These are phyloP conservation scores for Frankliniella intonsa DNA, from an alignment of 2,888 invertebrate species.

Conservation along the genomic window DNA sequence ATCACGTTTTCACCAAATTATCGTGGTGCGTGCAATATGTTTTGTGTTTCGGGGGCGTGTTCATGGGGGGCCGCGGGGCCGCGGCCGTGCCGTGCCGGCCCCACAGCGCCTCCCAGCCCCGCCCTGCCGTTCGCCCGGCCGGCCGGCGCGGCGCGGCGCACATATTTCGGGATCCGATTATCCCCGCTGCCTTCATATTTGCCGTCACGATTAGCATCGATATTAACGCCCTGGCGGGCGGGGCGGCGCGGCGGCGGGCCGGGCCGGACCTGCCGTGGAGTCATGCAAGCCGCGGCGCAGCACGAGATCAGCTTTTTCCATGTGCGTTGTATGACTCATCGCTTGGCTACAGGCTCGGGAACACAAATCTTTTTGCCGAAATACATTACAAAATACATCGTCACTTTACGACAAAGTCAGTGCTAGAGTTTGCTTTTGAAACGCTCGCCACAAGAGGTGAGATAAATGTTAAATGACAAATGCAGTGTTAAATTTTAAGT, in stretches of 20 bases:
- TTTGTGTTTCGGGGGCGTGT: neutral
- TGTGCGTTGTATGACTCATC: neutral
- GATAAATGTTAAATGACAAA: no score
- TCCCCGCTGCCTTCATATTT: neutral
- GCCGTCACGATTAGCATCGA: conserved; percentile 14
- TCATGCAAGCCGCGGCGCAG: neutral
- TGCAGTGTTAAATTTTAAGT: no score
- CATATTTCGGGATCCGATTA: conserved; percentile 19
- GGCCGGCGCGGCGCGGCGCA: neutral
- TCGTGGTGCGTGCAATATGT: neutral
- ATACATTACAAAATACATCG: no score
- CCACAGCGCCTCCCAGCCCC: neutral
- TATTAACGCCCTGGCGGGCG: neutral
- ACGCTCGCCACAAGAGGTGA: no score
- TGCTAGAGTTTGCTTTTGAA: no score
- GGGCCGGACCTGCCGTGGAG: no score
- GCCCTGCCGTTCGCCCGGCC: neutral
- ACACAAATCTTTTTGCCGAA: no score
- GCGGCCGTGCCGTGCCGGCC: neutral
- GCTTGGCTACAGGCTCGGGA: neutral
- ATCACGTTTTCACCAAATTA: conserved; percentile 21
- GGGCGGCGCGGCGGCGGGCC: neutral
- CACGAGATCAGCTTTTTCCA: no score
- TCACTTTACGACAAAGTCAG: no score
- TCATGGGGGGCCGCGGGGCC: neutral